Evolutionary conservation across 1,140 invertebrate species (phyloP), one percentile per base, ranked within the genome.

Genomic region (Lethrus apterus): DNA sequence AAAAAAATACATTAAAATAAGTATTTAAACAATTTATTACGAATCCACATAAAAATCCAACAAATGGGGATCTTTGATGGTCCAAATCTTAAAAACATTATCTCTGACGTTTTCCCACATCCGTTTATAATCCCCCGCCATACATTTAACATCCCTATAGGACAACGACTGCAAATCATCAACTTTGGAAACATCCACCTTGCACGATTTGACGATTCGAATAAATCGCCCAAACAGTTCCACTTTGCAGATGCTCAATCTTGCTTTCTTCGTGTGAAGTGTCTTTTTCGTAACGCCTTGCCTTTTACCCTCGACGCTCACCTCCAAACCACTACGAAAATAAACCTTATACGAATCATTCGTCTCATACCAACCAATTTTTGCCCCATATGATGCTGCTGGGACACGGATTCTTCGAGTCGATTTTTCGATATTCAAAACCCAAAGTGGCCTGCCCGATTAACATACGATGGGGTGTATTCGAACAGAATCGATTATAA

Each of bases 281-380:
- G 74, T 77, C 60, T 85, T 90, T 55, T 84, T 89, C 1, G 86
- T 91, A 9, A 80, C 68, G 2, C 91, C 91, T 66, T 88, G 82
- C 50, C 80, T 85, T 57, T 74, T 78, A 19, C 91, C 91, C 63
- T 84, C 78, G 0, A 91, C 83, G 32, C 78, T 73, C 10, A 92
- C 77, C 70, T 93, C 87, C 20, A 74, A 64, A 20, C 70, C 50
- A 30, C 83, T 86, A 47, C 54, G 71, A 71, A 34, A 45, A 56
- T 34, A 52, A n/a, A n/a, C n/a, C n/a, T n/a, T n/a, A n/a, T 26
- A 5, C 23, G 23, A 26, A 24, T 15, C 36, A 75, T 58, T 10
- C 4, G 11, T 40, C 24, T 26, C n/a, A 26, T 8, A n/a, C n/a
- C n/a, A n/a, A n/a, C n/a, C n/a, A n/a, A n/a, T n/a, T 40, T 21